Percentiles rank a stretch among this genome's conserved stretches.
phyloP scores from a whole-genome alignment of 2,888 invertebrate genomes.

The Frankliniella fusca region DNA sequence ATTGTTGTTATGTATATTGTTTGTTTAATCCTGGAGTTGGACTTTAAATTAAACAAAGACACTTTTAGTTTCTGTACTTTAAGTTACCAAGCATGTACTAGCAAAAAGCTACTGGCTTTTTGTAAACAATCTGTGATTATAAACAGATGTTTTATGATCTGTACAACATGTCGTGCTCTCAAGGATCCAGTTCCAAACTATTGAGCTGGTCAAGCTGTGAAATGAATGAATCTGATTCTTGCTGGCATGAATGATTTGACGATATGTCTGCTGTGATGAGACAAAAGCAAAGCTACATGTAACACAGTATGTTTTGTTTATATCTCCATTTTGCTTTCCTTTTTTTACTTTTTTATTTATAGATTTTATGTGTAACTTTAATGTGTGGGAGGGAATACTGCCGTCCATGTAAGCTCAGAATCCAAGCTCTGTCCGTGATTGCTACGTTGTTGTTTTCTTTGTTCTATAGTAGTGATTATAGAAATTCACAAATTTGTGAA shows the following conservation, averaged over 20 bases:
- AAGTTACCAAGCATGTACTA: slow-evolving; percentile 22
- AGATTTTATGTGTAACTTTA: slow-evolving; percentile 10
- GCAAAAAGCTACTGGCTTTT: slow-evolving; percentile 16
- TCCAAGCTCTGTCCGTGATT: background rate
- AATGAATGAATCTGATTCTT: background rate
- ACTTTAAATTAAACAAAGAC: slow-evolving; percentile 18
- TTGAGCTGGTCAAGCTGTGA: background rate
- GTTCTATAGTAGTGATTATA: background rate
- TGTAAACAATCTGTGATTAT: slow-evolving; percentile 19
- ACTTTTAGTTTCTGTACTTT: slow-evolving; percentile 13
- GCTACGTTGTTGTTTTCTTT: background rate
- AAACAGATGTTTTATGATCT: slow-evolving; percentile 23
- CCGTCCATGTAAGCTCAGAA: slow-evolving; percentile 19
- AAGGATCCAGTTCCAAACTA: background rate
- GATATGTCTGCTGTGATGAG: slow-evolving; percentile 23
- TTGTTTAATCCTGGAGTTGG: slow-evolving; percentile 22
- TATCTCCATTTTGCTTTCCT: slow-evolving; percentile 14
- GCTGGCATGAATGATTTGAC: background rate
- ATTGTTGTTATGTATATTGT: slow-evolving; percentile 1
- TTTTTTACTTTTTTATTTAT: slow-evolving; percentile 27
- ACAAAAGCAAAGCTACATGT: slow-evolving; percentile 28
- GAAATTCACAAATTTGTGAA: background rate
- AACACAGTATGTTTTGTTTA: slow-evolving; percentile 23
- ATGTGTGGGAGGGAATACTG: slow-evolving; percentile 15
- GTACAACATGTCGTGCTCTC: background rate